Percentiles rank a stretch among this genome's conserved stretches.
Evolutionary conservation across 2,113 vertebrate genomes (phyloP).

Genomic region (Takifugu bimaculatus): DNA sequence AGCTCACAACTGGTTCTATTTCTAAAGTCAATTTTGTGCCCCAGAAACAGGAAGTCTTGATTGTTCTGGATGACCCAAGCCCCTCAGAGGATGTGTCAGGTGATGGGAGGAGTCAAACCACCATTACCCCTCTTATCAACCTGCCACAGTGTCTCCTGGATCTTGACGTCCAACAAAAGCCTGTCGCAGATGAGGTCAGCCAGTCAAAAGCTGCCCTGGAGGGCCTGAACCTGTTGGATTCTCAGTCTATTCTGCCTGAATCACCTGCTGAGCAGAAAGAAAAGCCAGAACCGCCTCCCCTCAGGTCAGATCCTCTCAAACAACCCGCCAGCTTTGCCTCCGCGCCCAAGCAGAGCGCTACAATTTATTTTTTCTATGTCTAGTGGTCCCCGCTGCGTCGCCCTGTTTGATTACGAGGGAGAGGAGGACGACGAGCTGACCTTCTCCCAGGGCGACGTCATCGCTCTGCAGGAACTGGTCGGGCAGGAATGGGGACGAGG

Average conservation of each 20-base stretch:
- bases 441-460: constrained; percentile 86
- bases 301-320: constrained; percentile 54
- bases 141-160: constrained; percentile 47
- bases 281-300: constrained; percentile 44
- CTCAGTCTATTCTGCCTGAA: constrained; percentile 49
- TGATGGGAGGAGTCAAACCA: constrained; percentile 44
- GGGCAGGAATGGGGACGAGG: constrained; percentile 87
- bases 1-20: neutral
- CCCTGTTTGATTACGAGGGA: constrained; percentile 85
- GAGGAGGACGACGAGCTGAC: constrained; percentile 86
- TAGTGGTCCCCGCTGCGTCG: constrained; percentile 78
- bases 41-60: constrained; percentile 76
- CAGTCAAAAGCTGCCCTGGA: constrained; percentile 34
- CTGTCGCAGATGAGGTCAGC: constrained; percentile 2
- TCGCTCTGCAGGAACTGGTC: constrained; percentile 79
- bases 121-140: constrained; percentile 23
- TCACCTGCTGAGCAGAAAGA: constrained; percentile 61
- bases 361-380: neutral
- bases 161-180: constrained; percentile 38
- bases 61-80: constrained; percentile 69
- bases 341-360: neutral
- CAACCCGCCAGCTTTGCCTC: neutral
- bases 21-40: neutral
- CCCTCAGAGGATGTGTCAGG: constrained; percentile 57
- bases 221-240: constrained; percentile 21